Base-by-base conservation (phyloP, 37 sponge, comb jelly and placozoan genomes). In the Halichondria panicea region DNA sequence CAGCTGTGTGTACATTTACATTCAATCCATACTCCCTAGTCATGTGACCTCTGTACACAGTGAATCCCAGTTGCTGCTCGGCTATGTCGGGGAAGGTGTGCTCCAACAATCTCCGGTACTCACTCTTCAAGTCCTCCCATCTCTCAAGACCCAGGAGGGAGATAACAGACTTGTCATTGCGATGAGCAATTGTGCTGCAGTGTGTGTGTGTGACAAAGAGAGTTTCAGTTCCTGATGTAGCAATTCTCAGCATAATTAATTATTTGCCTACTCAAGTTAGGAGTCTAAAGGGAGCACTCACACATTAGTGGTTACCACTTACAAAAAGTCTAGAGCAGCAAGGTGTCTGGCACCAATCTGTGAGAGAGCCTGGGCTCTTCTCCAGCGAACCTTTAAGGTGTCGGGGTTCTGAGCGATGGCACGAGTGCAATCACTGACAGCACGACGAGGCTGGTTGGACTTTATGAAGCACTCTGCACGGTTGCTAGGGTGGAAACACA, bases 281-380 rank as follows among this genome's bases (percentile, higher is more conserved):
- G 11, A 48, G 13, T 18, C 52, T 18, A 48, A 48, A 15, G 11
- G 15, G 15, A 48, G 15, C 15, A 18, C 13, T 18, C 11, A 48
- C 11, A 18, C 52, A 48, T 18, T 8, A 8, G n/a, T 37, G 36
- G 37, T 41, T 5, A 9, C 19, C 4, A 65, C 80, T 68, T 30
- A 79, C 80, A 79, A 31, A 45, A 79, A 70, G 61, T 79, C 80
- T 9, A 79, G 70, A 22, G 80, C 80, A 33, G 80, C 80, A 35
- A 61, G 61, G 60, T 58, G 70, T 21, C 57, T 58, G 28, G 43
- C 28, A 9, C 42, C 27, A 24, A 79, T 69, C 33, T 69, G 68
- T 61, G 58, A 70, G 25, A 68, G 70, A 4, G 80, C 80, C 31
- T 70, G 70, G 0, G 70, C 27, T 36, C 80, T 68, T 41, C 80